Conservation (phyloP, 2,888 invertebrate genomes). For the Chymomyza fuscimana region DNA sequence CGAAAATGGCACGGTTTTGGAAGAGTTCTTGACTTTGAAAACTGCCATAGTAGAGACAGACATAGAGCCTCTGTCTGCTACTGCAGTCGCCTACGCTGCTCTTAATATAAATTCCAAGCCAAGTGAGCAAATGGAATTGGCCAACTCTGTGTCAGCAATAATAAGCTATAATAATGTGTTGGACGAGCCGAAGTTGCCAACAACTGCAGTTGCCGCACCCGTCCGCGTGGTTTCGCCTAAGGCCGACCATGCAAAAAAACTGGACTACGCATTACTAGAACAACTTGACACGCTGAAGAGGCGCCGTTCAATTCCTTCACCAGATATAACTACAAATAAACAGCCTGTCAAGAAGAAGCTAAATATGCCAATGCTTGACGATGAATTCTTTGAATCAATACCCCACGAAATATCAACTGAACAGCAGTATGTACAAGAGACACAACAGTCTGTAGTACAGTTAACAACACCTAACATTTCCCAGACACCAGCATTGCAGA, state of each 20-base stretch:
- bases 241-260: slow-evolving; percentile 14
- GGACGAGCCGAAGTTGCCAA: not conserved
- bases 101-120: not conserved
- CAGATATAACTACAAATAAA: not conserved
- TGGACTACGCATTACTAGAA: slow-evolving; percentile 4
- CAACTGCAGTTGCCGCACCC: slow-evolving; percentile 9
- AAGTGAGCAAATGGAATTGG: not conserved
- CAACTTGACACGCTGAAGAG: slow-evolving; percentile 36
- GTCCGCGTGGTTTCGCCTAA: not conserved
- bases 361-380: slow-evolving; percentile 27
- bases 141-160: not conserved
- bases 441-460: not conserved
- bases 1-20: slow-evolving; percentile 25
- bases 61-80: not conserved
- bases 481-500: slow-evolving; percentile 8
- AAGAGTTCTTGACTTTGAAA: slow-evolving; percentile 53
- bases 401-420: slow-evolving; percentile 17
- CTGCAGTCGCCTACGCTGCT: not conserved
- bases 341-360: slow-evolving; percentile 25
- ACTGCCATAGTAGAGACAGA: slow-evolving; percentile 6
- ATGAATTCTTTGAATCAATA: slow-evolving; percentile 45
- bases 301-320: slow-evolving; percentile 49
- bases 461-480: not conserved
- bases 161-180: too few relatives aligned
- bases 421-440: not conserved